These are phyloP conservation scores for Augochlorella aurata DNA, from an alignment of 2,888 invertebrate species.

Conservation along the genomic window DNA sequence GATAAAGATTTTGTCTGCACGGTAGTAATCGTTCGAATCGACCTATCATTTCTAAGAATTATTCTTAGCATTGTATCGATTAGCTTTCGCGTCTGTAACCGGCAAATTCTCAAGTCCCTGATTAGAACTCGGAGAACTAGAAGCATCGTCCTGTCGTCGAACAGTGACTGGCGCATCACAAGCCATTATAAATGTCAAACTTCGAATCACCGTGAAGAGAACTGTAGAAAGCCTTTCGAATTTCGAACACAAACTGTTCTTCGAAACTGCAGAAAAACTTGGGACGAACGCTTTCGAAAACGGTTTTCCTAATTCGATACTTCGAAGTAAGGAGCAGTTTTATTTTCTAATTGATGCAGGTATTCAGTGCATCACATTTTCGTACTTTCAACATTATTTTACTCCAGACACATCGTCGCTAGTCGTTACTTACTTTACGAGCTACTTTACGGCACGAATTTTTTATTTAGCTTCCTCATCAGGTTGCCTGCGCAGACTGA, in stretches of 20 bases:
- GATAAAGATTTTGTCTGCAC: too few relatives aligned
- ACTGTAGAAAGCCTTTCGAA: not conserved
- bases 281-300: not conserved
- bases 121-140: not conserved
- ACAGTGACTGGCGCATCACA: not conserved
- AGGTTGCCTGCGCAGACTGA: not conserved
- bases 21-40: not conserved
- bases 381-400: not conserved
- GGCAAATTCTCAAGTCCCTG: not conserved
- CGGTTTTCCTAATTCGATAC: too few relatives aligned
- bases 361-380: not conserved
- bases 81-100: not conserved
- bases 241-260: not conserved
- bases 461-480: not conserved
- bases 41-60: not conserved
- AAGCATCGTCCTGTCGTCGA: not conserved
- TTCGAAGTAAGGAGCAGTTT: too few relatives aligned
- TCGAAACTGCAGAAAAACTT: not conserved
- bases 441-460: not conserved
- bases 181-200: not conserved
- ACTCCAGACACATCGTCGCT: not conserved
- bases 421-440: slow-evolving; percentile 15
- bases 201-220: not conserved
- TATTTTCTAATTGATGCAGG: not conserved
- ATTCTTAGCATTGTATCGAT: not conserved